Evolutionary conservation across 2,888 invertebrate species (phyloP).

Genomic region (Erpobdella octoculata): DNA sequence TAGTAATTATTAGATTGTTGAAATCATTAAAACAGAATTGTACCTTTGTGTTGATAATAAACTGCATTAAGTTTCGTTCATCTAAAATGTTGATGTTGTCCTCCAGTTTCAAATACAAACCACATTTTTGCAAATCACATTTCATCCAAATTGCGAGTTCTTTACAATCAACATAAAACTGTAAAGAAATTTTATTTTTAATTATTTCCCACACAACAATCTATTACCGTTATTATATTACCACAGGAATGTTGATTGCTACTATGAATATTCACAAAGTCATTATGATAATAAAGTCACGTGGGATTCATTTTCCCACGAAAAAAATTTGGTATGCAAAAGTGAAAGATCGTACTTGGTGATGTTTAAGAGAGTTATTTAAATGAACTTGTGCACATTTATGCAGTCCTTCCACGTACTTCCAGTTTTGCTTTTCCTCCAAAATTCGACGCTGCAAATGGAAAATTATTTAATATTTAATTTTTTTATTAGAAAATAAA

Average conservation of each 20-base stretch:
- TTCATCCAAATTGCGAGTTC: background rate
- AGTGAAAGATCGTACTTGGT: conserved; percentile 48
- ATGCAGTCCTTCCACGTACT: conserved; percentile 44
- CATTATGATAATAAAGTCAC: background rate
- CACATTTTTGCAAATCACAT: background rate
- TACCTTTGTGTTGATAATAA: background rate
- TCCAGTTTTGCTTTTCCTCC: conserved; percentile 47
- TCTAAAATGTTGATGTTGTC: background rate
- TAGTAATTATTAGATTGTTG: too few species aligned
- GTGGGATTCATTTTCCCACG: background rate
- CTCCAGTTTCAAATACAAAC: background rate
- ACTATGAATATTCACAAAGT: background rate
- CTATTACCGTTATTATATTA: too few species aligned
- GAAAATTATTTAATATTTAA: too few species aligned
- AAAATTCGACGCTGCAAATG: conserved; percentile 43
- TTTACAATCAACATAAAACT: background rate
- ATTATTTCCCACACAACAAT: background rate
- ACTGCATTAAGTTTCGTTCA: background rate
- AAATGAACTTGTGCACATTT: conserved; percentile 48
- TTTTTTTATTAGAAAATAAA: too few species aligned
- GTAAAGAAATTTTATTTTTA: background rate
- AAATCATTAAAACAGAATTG: too few species aligned
- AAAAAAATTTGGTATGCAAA: too few species aligned
- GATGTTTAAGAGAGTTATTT: conserved; percentile 46
- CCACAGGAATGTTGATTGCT: background rate